phyloP scores from a whole-genome alignment of 1,140 invertebrate species.

The Hylyphantes graminicola region DNA sequence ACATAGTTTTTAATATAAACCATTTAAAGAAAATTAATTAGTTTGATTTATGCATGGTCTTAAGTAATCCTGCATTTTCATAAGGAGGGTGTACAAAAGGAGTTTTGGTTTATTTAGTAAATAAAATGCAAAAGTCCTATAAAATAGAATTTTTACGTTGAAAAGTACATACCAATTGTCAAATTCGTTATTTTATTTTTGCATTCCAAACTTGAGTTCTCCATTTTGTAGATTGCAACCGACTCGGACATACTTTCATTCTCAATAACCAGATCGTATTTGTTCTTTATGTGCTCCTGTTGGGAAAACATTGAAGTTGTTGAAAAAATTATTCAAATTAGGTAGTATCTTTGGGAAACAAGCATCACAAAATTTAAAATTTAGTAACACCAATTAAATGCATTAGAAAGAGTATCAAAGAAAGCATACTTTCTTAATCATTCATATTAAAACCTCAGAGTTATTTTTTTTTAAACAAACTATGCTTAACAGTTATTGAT shows the following conservation, averaged over 20 bases:
- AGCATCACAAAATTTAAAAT: no score
- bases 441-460: no score
- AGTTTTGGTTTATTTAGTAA: not conserved
- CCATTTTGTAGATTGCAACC: constrained; percentile 12
- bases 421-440: no score
- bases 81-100: not conserved
- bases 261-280: not conserved
- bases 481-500: no score
- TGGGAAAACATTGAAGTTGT: not conserved
- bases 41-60: no score
- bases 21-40: no score
- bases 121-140: not conserved
- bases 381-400: no score
- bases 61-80: no score
- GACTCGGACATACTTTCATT: constrained; percentile 15
- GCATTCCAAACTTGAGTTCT: not conserved
- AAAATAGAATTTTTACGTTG: not conserved
- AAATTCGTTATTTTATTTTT: constrained; percentile 19
- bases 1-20: no score
- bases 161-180: constrained; percentile 9
- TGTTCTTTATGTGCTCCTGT: constrained; percentile 13
- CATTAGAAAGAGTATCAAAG: no score
- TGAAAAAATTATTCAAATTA: not conserved
- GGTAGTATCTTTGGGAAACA: no score
- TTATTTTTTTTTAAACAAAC: no score